phyloP scores from a whole-genome alignment of 2,113 vertebrate genomes.

The Thermophis baileyi region DNA sequence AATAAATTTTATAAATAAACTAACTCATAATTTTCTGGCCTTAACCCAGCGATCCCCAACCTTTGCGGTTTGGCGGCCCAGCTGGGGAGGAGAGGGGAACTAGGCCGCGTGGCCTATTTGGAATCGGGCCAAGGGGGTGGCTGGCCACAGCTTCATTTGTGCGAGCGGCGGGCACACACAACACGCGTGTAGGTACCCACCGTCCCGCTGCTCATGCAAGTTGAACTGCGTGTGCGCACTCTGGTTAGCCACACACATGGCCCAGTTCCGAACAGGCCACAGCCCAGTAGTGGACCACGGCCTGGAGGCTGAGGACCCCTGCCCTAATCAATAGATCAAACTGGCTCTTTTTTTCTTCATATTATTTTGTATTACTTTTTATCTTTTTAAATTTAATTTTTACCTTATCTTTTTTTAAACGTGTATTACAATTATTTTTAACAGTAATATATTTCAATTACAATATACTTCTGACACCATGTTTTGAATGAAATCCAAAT shows the following conservation, averaged over 20 bases:
- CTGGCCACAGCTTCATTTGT: too few relatives aligned
- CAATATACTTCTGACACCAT: neutral
- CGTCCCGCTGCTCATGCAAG: too few relatives aligned
- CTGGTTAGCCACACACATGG: too few relatives aligned
- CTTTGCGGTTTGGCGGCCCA: neutral
- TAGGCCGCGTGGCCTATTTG: neutral
- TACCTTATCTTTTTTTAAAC: neutral
- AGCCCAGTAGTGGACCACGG: too few relatives aligned
- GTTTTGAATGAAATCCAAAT: neutral
- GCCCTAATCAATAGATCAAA: too few relatives aligned
- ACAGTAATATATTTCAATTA: neutral
- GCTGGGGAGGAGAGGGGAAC: neutral
- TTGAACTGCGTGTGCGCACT: too few relatives aligned
- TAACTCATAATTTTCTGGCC: neutral
- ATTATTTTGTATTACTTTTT: neutral
- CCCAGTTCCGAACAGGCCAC: too few relatives aligned
- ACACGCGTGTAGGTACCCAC: too few relatives aligned
- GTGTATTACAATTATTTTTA: neutral
- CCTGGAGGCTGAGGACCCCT: too few relatives aligned
- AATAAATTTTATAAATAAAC: neutral
- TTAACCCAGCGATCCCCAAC: neutral
- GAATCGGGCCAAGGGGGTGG: neutral
- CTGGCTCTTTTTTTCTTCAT: neutral
- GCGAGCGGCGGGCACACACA: too few relatives aligned
- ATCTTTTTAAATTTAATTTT: neutral